Conservation (phyloP, 2,113 vertebrate genomes). For the Anser cygnoides region DNA sequence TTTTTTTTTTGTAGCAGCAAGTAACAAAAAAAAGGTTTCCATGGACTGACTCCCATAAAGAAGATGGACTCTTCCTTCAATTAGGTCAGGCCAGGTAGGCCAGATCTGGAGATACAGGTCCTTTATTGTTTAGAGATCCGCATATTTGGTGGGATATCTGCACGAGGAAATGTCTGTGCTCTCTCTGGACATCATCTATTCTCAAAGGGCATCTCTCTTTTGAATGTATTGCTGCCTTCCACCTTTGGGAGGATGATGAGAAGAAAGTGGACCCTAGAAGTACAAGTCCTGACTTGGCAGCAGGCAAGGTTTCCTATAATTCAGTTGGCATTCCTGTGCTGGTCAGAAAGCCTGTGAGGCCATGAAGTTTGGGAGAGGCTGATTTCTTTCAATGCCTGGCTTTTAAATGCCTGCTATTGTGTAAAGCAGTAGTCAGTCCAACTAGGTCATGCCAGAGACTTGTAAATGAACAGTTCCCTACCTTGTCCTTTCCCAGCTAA, state of each 20-base stretch:
- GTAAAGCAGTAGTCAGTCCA: neutral
- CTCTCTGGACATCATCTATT: neutral
- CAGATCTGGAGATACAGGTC: neutral
- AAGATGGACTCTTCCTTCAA: neutral
- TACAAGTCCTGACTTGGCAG: neutral
- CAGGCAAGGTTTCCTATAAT: neutral
- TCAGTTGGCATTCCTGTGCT: neutral
- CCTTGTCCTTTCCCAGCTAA: neutral
- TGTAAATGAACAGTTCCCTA: neutral
- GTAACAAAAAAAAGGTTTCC: neutral
- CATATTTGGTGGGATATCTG: neutral
- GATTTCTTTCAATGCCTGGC: neutral
- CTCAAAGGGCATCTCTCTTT: neutral
- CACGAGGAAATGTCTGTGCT: neutral
- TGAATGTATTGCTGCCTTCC: neutral
- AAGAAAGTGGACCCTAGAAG: neutral
- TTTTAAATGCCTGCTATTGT: neutral
- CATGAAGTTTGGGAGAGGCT: neutral
- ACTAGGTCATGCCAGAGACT: neutral
- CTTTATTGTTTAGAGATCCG: neutral
- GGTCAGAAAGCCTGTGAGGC: neutral
- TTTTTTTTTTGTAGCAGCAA: neutral
- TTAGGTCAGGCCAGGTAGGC: neutral
- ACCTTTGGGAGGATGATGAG: neutral
- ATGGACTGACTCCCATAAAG: neutral